Percentiles rank a stretch among this genome's conserved stretches.
Evolutionary conservation across 2,888 invertebrate genomes (phyloP).

Genomic region (Dicyrtoma fusca): DNA sequence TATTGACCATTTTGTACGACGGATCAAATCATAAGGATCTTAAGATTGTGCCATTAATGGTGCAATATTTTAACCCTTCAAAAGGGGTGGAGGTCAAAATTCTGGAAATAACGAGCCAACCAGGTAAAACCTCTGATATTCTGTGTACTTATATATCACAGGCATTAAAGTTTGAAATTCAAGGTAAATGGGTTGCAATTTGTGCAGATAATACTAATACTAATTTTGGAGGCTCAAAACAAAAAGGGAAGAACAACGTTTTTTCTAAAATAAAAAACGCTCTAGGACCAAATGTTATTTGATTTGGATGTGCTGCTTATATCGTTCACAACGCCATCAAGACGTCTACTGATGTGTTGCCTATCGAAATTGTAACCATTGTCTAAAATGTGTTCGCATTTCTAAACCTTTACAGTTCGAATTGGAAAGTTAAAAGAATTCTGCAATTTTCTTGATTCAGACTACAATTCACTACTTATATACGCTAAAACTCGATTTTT

Average conservation of each 20-base stretch:
- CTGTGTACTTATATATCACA: background rate
- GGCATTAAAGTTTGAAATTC: conserved; percentile 3
- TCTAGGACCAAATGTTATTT: conserved; percentile 48
- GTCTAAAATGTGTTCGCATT: conserved; percentile 59
- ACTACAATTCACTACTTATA: too few species aligned
- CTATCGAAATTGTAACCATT: conserved; percentile 58
- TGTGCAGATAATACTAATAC: conserved; percentile 43
- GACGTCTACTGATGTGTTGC: conserved; percentile 57
- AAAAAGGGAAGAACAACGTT: conserved; percentile 55
- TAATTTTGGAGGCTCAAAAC: conserved; percentile 56
- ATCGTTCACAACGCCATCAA: conserved; percentile 58
- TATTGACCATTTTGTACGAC: background rate
- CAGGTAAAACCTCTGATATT: conserved; percentile 2
- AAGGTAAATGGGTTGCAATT: conserved; percentile 24
- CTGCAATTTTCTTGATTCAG: too few species aligned
- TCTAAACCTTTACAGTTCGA: conserved; percentile 58
- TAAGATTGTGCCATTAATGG: background rate
- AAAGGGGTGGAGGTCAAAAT: conserved; percentile 15
- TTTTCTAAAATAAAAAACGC: conserved; percentile 54
- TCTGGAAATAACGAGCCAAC: background rate
- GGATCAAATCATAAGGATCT: background rate
- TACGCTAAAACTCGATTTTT: conserved; percentile 56
- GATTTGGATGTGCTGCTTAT: conserved; percentile 58
- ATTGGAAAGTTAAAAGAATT: conserved; percentile 54
- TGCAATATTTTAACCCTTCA: background rate